A percentile compares a stretch with the other conserved stretches of the same genome.
Evolutionary conservation across 2,888 invertebrate species (phyloP).

Genomic region (Scrobipalpa costella): DNA sequence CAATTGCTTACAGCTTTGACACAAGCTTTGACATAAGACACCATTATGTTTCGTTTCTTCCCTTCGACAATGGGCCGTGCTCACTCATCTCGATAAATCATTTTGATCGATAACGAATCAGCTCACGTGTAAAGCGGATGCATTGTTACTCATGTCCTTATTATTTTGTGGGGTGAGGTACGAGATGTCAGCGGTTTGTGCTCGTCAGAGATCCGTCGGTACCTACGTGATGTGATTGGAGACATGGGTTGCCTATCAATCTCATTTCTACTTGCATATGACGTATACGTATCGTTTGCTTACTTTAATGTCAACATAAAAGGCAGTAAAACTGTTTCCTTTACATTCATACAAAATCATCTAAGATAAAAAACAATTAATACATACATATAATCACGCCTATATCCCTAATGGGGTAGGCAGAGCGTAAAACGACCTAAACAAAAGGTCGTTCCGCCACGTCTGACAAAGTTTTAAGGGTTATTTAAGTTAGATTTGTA

Average conservation of each 20-base stretch:
- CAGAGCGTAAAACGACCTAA: too few species aligned
- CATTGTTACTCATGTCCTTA: slow-evolving; percentile 55
- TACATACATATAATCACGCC: too few species aligned
- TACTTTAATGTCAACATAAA: too few species aligned
- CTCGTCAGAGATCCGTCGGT: neutral
- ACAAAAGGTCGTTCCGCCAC: too few species aligned
- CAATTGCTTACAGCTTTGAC: neutral
- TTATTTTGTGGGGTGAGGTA: neutral
- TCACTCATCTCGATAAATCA: slow-evolving; percentile 60
- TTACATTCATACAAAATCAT: too few species aligned
- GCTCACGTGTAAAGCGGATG: slow-evolving; percentile 65
- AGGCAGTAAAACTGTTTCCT: too few species aligned
- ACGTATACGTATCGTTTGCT: too few species aligned
- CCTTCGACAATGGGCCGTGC: slow-evolving; percentile 37
- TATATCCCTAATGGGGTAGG: too few species aligned
- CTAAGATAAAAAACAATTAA: too few species aligned
- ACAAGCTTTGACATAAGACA: neutral
- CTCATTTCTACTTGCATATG: too few species aligned
- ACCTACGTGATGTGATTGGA: neutral
- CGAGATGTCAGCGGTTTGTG: neutral
- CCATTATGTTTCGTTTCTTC: slow-evolving; percentile 4
- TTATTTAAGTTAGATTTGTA: too few species aligned
- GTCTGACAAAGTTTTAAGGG: too few species aligned
- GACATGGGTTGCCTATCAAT: neutral
- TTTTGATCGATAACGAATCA: slow-evolving; percentile 63